Evolutionary conservation across 2,113 vertebrate species (phyloP).

Genomic region (Pomatostomus ruficeps): DNA sequence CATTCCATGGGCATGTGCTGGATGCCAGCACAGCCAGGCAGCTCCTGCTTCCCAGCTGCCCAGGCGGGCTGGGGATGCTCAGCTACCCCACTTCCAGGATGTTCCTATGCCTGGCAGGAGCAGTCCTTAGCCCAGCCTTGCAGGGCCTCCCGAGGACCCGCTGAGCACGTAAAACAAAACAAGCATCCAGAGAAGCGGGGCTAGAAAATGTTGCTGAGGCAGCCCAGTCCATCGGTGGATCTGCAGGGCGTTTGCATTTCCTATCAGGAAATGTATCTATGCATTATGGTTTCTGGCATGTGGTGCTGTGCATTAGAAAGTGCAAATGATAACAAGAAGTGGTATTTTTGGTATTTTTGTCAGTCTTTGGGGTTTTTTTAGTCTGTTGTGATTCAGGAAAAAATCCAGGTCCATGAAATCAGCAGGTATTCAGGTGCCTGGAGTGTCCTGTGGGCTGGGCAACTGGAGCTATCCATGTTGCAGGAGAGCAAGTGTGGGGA

Average conservation of each 20-base stretch:
- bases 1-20: not conserved
- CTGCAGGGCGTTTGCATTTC: not conserved
- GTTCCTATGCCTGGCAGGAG: not conserved
- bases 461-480: not conserved
- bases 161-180: not conserved
- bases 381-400: not conserved
- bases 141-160: accelerated
- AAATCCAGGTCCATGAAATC: not conserved
- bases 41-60: not conserved
- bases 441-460: not conserved
- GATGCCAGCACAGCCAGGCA: not conserved
- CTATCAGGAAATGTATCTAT: constrained; percentile 33
- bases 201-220: not conserved
- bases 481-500: not conserved
- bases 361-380: not conserved
- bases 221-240: not conserved
- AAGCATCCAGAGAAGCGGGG: not conserved
- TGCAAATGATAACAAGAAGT: constrained; percentile 1
- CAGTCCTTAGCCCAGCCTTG: not conserved
- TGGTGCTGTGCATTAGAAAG: not conserved
- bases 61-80: accelerated
- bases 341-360: constrained; percentile 52
- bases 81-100: accelerated
- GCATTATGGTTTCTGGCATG: constrained; percentile 3
- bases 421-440: not conserved